Evolutionary conservation across 2,797 vertebrate genomes (phyloP), one percentile per base, ranked within the genome.

Genomic region (Heteromormyrus szaboi): DNA sequence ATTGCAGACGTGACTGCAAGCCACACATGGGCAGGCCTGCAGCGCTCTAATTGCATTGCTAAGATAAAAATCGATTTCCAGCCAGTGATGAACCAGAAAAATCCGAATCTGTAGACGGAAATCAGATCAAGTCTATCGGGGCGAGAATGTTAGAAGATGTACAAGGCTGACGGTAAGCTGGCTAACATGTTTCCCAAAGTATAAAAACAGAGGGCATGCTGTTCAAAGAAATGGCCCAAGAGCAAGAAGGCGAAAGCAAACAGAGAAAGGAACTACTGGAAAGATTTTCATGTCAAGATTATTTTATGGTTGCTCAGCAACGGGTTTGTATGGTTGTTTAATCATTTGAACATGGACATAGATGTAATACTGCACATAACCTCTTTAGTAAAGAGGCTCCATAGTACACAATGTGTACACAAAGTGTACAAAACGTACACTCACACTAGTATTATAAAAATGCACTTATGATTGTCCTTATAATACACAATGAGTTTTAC

Each of bases 131-230:
- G 17, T 89, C 79, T 51, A 33, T 72, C 62, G 5, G 29, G 62
- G 87, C 72, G 14, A 76, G 65, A 76, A 53, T 53, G 88, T 65
- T 50, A 83, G 54, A 83, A 89, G 56, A 41, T 89, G 56, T 22
- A 62, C 56, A 51, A 29, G 83, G 12, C n/a, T 19, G 46, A 50
- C 72, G 29, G 41, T 4, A 9, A 88, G 17, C 25, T n/a, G 46
- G 11, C n/a, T 2, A 41, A 51, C 87, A 48, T 50, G 65, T 25
- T 53, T 53, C 25, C 12, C 17, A 33, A 22, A 12, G 54, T 46
- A 85, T 72, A 72, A 17, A 85, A 51, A 85, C 17, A 48, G 59
- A 8, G 12, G 17, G 46, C 25, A 41, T 17, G 33, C 3, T 25
- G 59, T 29, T 0, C 17, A 51, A 68, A 76, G 22, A 19, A 37